Conservation (phyloP, 2,888 invertebrate genomes). For the Cantharis flavilabris region DNA sequence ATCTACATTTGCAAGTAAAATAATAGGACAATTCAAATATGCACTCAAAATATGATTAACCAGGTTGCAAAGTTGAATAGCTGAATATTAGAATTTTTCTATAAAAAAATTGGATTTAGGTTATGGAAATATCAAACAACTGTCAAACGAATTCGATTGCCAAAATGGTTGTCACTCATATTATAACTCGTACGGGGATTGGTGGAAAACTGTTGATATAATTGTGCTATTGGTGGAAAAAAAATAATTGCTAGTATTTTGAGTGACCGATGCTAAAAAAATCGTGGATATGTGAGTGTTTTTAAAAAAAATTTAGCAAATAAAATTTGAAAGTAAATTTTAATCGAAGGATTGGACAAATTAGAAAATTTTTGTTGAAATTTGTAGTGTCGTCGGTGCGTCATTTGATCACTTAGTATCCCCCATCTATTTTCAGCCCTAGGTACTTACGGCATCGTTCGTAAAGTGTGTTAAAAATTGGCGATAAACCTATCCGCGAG, state of each 20-base stretch:
- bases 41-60: not conserved
- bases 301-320: not conserved
- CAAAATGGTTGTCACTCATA: conserved; percentile 38
- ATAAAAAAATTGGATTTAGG: conserved; percentile 32
- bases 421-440: conserved; percentile 74
- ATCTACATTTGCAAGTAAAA: not conserved
- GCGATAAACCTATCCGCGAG: conserved; percentile 59
- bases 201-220: conserved; percentile 33
- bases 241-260: conserved; percentile 35
- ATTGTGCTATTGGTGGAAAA: conserved; percentile 40
- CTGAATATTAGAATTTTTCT: not conserved
- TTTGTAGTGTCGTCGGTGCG: conserved; percentile 3
- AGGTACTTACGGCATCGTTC: conserved; percentile 69
- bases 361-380: not conserved
- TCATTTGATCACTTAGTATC: conserved; percentile 55
- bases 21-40: not conserved
- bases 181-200: conserved; percentile 35
- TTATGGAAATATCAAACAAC: conserved; percentile 36
- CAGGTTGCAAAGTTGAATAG: not conserved
- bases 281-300: conserved; percentile 3
- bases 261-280: conserved; percentile 17
- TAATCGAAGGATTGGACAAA: not conserved
- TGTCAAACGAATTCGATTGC: conserved; percentile 32
- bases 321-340: conserved; percentile 13
- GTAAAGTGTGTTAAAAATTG: conserved; percentile 67